These are phyloP conservation scores for Trissolcus japonicus DNA, from an alignment of 2,888 invertebrate species.

Conservation along the genomic window DNA sequence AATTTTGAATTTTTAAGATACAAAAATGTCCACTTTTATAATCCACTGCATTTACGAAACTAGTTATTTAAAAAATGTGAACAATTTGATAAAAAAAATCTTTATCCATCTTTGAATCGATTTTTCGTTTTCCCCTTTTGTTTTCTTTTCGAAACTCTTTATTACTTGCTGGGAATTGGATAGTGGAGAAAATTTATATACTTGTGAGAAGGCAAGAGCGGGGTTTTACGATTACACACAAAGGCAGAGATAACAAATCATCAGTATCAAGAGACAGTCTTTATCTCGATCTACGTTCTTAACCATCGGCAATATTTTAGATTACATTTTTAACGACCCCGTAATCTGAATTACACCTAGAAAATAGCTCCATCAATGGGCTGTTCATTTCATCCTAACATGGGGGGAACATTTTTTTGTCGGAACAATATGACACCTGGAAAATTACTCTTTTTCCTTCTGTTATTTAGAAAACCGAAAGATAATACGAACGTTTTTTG, in stretches of 20 bases:
- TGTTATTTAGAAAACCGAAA: neutral
- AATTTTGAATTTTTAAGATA: neutral
- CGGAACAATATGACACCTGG: slow-evolving; percentile 3
- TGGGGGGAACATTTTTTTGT: neutral
- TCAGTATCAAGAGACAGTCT: slow-evolving; percentile 6
- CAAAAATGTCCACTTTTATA: neutral
- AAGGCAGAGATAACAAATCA: slow-evolving; percentile 30
- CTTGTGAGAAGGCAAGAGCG: slow-evolving; percentile 1
- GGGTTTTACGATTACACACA: slow-evolving; percentile 27
- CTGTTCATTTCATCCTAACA: slow-evolving; percentile 11
- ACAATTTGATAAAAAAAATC: neutral
- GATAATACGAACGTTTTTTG: neutral
- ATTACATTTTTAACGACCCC: slow-evolving; percentile 21
- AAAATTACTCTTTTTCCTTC: neutral
- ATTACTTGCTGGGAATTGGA: neutral
- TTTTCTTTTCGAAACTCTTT: slow-evolving; percentile 6
- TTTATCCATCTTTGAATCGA: neutral
- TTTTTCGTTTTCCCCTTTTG: no score
- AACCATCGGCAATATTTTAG: slow-evolving; percentile 14
- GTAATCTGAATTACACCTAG: slow-evolving; percentile 23
- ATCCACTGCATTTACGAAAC: no score
- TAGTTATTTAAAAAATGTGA: neutral
- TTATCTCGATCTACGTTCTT: slow-evolving; percentile 29
- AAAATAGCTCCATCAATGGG: slow-evolving; percentile 1
- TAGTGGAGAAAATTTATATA: neutral